Evolutionary conservation across 2,113 vertebrate genomes (phyloP).

Genomic region (Anolis carolinensis): DNA sequence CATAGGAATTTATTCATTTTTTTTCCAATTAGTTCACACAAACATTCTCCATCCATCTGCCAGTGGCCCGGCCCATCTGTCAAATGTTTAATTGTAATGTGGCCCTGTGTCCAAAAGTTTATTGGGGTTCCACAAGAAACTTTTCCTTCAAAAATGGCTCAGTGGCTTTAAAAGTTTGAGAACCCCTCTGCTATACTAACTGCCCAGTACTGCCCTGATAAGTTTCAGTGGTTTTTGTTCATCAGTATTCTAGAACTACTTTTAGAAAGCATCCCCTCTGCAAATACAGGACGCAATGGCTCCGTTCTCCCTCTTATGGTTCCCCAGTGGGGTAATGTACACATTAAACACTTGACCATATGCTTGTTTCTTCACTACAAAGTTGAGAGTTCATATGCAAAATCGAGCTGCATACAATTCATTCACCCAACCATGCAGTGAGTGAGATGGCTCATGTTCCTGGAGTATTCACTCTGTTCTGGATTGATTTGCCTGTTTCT

Average conservation of each 20-base stretch:
- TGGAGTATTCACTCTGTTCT: neutral
- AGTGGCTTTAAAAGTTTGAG: no score
- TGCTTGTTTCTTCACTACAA: neutral
- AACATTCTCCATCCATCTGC: no score
- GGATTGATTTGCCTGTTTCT: neutral
- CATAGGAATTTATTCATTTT: no score
- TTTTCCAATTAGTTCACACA: no score
- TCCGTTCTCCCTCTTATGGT: neutral
- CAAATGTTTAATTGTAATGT: no score
- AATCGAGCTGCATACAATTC: neutral
- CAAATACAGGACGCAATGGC: neutral
- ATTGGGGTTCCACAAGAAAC: no score
- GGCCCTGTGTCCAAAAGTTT: no score
- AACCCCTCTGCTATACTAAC: neutral
- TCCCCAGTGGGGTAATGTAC: neutral
- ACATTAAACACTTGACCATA: neutral
- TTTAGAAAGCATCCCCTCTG: neutral
- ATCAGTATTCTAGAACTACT: neutral
- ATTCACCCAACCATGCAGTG: neutral
- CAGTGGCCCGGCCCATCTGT: no score
- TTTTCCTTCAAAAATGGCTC: no score
- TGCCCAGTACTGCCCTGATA: neutral
- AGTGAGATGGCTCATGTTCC: neutral
- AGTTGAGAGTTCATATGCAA: neutral
- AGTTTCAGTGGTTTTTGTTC: neutral